These are phyloP conservation scores for Clarias magur DNA, from an alignment of 2,113 vertebrate genomes.

Conservation along the genomic window DNA sequence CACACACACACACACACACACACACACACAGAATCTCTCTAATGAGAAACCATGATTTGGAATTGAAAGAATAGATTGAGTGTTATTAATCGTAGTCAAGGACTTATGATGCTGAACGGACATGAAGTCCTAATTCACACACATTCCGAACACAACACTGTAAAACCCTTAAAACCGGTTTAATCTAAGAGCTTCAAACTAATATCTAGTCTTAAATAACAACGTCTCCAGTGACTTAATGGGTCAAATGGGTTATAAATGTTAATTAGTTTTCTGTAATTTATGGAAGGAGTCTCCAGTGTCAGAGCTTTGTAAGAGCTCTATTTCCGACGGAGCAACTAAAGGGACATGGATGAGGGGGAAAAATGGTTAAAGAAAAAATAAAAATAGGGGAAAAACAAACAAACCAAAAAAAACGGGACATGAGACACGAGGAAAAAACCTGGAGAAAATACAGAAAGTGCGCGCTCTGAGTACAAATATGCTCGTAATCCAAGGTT, in stretches of 20 bases:
- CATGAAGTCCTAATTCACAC: neutral
- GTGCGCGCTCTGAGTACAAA: no score
- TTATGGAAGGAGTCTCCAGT: neutral
- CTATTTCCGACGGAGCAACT: neutral
- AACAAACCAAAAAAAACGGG: no score
- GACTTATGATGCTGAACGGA: neutral
- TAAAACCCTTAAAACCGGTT: neutral
- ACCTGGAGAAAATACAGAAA: no score
- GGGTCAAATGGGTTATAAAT: neutral
- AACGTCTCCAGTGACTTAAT: neutral
- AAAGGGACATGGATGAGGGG: no score
- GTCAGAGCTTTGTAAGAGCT: neutral
- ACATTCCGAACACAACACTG: neutral
- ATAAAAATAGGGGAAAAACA: no score
- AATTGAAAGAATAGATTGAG: neutral
- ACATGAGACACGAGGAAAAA: no score
- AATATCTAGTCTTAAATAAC: neutral
- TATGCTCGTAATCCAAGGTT: no score
- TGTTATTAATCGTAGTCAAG: neutral
- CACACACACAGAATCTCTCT: neutral
- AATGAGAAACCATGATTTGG: neutral
- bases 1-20: no score
- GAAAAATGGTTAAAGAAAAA: no score
- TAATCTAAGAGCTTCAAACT: neutral
- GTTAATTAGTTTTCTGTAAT: neutral